A percentile compares a stretch with the other conserved stretches of the same genome.
Evolutionary conservation across 2,113 vertebrate species (phyloP).

Genomic region (Mustela lutreola): DNA sequence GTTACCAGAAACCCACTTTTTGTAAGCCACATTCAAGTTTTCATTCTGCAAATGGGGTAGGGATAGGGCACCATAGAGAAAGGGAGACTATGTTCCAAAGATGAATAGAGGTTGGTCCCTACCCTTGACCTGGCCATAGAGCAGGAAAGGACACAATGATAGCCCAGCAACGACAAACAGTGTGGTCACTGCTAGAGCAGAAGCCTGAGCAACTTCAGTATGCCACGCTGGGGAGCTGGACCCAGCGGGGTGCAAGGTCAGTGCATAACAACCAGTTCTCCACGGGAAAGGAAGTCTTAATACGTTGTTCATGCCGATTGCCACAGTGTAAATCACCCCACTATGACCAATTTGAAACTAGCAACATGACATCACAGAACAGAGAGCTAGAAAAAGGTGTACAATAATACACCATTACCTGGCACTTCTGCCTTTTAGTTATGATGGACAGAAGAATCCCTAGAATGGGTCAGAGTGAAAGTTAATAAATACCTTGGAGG

Average conservation of each 20-base stretch:
- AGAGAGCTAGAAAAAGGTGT: background rate
- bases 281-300: background rate
- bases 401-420: background rate
- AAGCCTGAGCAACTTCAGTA: background rate
- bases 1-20: background rate
- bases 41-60: background rate
- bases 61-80: background rate
- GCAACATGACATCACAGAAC: background rate
- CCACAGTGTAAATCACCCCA: background rate
- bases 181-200: background rate
- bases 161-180: background rate
- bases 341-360: background rate
- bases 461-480: background rate
- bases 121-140: background rate
- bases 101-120: background rate
- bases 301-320: background rate
- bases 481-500: background rate
- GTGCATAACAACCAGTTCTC: background rate
- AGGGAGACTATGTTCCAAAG: background rate
- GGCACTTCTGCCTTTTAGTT: background rate
- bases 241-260: background rate
- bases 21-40: background rate
- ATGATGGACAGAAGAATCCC: too few species aligned
- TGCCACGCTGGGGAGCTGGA: background rate
- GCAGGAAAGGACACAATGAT: background rate